Evolutionary conservation across 1,140 invertebrate genomes (phyloP).

Genomic region (Tenebrio molitor): DNA sequence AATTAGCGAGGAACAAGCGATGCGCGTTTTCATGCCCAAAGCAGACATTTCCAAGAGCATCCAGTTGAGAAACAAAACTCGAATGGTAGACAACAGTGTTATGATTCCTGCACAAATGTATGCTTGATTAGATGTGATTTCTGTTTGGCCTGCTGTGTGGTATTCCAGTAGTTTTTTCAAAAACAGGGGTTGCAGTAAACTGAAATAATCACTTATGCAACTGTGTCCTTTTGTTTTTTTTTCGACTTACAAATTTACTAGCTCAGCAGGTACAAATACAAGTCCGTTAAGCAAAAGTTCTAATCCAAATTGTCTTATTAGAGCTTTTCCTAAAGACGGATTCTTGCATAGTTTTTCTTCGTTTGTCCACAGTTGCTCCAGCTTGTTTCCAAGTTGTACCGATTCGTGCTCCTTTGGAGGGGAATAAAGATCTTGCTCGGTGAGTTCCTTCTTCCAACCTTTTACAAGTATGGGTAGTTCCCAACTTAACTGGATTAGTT

Average conservation of each 20-base stretch:
- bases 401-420: neutral
- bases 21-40: conserved; percentile 4
- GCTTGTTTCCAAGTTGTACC: neutral
- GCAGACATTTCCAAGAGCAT: neutral
- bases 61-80: neutral
- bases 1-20: conserved; percentile 25
- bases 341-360: neutral
- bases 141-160: neutral
- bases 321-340: too few species aligned
- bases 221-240: neutral
- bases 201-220: neutral
- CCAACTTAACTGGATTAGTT: neutral
- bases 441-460: neutral
- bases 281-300: neutral
- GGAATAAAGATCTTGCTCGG: neutral
- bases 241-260: neutral
- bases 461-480: neutral
- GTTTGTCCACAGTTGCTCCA: neutral
- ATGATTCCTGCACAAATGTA: neutral
- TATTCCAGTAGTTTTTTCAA: conserved; percentile 8
- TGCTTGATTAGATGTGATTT: neutral
- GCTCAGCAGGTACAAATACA: neutral
- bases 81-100: neutral
- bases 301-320: neutral
- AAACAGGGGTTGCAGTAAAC: neutral